These are phyloP conservation scores for Erpobdella octoculata DNA, from an alignment of 2,888 invertebrate genomes.

Conservation along the genomic window DNA sequence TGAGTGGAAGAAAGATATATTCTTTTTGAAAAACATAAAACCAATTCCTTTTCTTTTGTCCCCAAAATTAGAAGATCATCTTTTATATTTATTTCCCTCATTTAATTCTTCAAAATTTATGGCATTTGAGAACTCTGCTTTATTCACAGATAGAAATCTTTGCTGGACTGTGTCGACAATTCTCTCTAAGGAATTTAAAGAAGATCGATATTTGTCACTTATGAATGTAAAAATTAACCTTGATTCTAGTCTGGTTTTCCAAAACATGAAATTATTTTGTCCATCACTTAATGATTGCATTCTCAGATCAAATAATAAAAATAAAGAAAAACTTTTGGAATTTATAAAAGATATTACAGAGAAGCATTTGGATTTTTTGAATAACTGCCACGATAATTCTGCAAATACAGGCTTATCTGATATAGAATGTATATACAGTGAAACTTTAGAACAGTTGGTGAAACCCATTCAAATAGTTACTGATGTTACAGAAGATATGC, in stretches of 20 bases:
- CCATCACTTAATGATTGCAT: neutral
- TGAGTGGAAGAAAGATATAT: neutral
- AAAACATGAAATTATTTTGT: neutral
- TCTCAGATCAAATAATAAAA: too few relatives aligned
- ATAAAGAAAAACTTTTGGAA: neutral
- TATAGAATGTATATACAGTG: neutral
- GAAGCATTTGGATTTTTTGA: neutral
- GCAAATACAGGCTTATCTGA: neutral
- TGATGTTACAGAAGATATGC: neutral
- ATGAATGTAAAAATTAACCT: neutral
- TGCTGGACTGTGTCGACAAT: conserved; percentile 5
- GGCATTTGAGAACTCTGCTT: neutral
- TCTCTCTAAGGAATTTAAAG: too few relatives aligned
- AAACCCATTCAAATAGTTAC: neutral
- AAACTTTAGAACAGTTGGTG: neutral
- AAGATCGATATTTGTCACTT: too few relatives aligned
- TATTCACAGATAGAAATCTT: neutral
- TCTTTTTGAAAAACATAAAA: conserved; percentile 5
- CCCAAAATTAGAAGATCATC: neutral
- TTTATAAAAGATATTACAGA: neutral
- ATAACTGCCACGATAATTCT: neutral
- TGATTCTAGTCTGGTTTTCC: neutral
- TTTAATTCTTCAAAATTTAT: neutral
- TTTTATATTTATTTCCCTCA: neutral
- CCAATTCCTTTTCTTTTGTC: neutral